A percentile compares a stretch with the other conserved stretches of the same genome.
phyloP scores from a whole-genome alignment of 2,113 vertebrate genomes.

The Meriones unguiculatus region DNA sequence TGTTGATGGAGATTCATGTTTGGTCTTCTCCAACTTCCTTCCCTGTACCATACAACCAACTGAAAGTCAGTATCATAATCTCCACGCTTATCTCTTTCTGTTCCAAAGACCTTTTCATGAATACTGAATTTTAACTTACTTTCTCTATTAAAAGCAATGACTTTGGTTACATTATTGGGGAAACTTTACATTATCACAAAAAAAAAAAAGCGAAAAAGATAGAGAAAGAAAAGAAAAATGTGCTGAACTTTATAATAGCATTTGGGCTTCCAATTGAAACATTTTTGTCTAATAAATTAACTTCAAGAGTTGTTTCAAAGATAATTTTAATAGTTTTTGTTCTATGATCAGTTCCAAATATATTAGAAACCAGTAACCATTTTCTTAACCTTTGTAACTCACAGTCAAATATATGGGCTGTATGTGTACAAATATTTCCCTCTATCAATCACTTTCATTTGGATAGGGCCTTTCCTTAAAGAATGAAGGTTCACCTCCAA shows the following conservation, averaged over 20 bases:
- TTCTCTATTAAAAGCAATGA: slow-evolving; percentile 35
- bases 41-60: background rate
- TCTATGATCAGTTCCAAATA: slow-evolving; percentile 73
- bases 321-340: slow-evolving; percentile 69
- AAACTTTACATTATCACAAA: background rate
- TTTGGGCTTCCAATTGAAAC: slow-evolving; percentile 69
- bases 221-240: background rate
- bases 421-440: slow-evolving; percentile 64
- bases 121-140: slow-evolving; percentile 57
- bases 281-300: slow-evolving; percentile 59
- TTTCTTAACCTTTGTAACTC: slow-evolving; percentile 63
- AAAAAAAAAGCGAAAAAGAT: background rate
- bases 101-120: slow-evolving; percentile 44
- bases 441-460: slow-evolving; percentile 38
- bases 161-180: slow-evolving; percentile 26
- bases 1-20: background rate
- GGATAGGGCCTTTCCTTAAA: slow-evolving; percentile 76
- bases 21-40: slow-evolving; percentile 15
- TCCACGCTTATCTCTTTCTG: background rate
- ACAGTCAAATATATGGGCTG: slow-evolving; percentile 57
- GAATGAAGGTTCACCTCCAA: slow-evolving; percentile 69
- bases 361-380: slow-evolving; percentile 57
- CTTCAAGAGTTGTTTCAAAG: slow-evolving; percentile 73
- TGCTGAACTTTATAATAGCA: background rate
- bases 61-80: background rate